Base-by-base conservation (phyloP, 2,797 vertebrate species). In the Myripristis murdjan region DNA sequence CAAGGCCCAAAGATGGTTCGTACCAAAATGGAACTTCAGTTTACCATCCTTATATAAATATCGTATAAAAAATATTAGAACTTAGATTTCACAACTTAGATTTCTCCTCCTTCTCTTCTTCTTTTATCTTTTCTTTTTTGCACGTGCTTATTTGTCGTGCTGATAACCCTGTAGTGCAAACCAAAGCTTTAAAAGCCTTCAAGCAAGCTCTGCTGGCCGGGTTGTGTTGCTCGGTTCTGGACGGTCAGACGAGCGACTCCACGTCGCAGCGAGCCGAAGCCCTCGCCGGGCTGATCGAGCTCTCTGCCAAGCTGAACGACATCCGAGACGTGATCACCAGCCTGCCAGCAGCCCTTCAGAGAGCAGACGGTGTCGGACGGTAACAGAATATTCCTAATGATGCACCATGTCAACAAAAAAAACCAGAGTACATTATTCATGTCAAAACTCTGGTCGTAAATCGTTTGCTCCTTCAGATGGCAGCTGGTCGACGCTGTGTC, bases 401-500 rank as follows among this genome's bases (percentile, higher is more conserved):
- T 35, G 1, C 14, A 23, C 4, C 15, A 4, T 47, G 20, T 20
- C 4, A 7, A 5, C 16, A 44, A 8, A 22, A 22, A 28, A 14
- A 20, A n/a, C n/a, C n/a, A n/a, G n/a, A n/a, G 0, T 35, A 18
- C 44, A 57, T 51, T 0, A 33, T 46, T 2, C 4, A 24, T 48
- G 7, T 66, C 10, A 12, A 3, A 16, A 22, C 1, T 24, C 15
- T 33, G 15, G n/a, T 55, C 1, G 8, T 80, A 14, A 60, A 12
- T 48, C 51, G 5, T 55, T 68, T 79, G 61, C 20, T 60, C 49
- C 59, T 64, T 41, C 73, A 99, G 98, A 7, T 99, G 98, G 98
- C 59, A 82, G 1, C 80, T 99, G 57, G 95, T 96, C 2, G 97
- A 98, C 62, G 82, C 94, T 0, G 7, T 99, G 69, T 91, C 89